Conservation (phyloP, 2,888 invertebrate genomes). For the Acleris emargana region DNA sequence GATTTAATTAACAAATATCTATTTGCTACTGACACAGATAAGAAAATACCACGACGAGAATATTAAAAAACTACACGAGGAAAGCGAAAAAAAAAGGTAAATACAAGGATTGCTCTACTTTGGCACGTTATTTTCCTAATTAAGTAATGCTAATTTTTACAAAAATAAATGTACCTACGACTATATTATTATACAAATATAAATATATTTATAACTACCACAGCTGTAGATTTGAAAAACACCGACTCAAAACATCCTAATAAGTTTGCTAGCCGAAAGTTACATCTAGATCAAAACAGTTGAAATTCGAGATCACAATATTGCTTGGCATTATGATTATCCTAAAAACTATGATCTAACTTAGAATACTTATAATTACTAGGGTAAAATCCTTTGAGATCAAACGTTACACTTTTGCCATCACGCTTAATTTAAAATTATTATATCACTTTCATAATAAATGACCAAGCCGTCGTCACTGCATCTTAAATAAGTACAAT, state of each 20-base stretch:
- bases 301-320: slow-evolving; percentile 72
- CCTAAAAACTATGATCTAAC: slow-evolving; percentile 47
- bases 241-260: slow-evolving; percentile 22
- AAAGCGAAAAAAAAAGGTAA: slow-evolving; percentile 21
- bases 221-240: slow-evolving; percentile 33
- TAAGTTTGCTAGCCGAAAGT: slow-evolving; percentile 33
- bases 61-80: slow-evolving; percentile 33
- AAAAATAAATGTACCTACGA: slow-evolving; percentile 28
- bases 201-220: slow-evolving; percentile 33
- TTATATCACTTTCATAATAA: slow-evolving; percentile 13
- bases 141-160: slow-evolving; percentile 21
- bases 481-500: slow-evolving; percentile 1
- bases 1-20: slow-evolving; percentile 6
- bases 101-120: slow-evolving; percentile 22
- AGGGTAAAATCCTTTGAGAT: slow-evolving; percentile 48
- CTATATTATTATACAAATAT: slow-evolving; percentile 28
- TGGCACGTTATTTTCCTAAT: slow-evolving; percentile 14
- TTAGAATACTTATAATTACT: slow-evolving; percentile 40
- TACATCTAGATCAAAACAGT: slow-evolving; percentile 30
- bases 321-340: slow-evolving; percentile 76
- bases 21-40: slow-evolving; percentile 3
- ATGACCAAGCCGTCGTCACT: slow-evolving; percentile 14
- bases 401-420: slow-evolving; percentile 38
- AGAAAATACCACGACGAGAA: slow-evolving; percentile 28
- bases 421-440: slow-evolving; percentile 15